phyloP scores from a whole-genome alignment of 2,113 vertebrate species.

The Arothron firmamentum region DNA sequence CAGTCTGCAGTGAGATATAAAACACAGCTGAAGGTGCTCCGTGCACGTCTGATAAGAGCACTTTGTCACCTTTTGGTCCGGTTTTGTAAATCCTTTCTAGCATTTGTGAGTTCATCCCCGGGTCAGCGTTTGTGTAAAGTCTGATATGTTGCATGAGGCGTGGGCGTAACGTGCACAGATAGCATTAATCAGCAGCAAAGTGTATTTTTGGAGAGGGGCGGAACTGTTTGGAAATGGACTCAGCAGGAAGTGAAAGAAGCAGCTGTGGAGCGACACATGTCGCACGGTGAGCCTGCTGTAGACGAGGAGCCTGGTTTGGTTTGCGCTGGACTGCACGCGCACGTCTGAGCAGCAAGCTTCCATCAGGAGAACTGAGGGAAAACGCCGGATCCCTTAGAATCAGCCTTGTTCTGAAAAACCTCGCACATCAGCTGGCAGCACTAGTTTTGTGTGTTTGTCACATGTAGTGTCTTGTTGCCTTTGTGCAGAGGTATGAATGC shows the following conservation, averaged over 20 bases:
- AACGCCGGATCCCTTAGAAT: neutral
- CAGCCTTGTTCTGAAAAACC: neutral
- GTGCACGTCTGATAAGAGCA: slow-evolving; percentile 12
- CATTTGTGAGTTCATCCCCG: slow-evolving; percentile 5
- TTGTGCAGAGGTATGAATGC: slow-evolving; percentile 16
- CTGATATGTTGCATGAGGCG: neutral
- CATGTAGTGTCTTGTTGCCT: neutral
- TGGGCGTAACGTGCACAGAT: neutral
- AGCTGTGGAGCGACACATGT: neutral
- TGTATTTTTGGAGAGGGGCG: too few relatives aligned
- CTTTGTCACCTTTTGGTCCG: neutral
- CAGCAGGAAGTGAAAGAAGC: slow-evolving; percentile 12
- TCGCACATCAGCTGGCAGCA: neutral
- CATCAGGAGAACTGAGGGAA: neutral
- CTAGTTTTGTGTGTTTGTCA: neutral
- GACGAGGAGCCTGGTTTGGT: too few relatives aligned
- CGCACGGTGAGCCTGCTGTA: too few relatives aligned
- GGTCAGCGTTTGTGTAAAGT: slow-evolving; percentile 6
- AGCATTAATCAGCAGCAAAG: neutral
- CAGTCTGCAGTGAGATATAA: neutral
- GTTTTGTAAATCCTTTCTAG: neutral
- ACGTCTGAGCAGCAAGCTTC: too few relatives aligned
- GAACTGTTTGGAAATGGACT: neutral
- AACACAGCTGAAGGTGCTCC: neutral
- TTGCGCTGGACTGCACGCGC: too few relatives aligned